Evolutionary conservation across 1,140 invertebrate species (phyloP).

Genomic region (Neocloeon triangulifer): DNA sequence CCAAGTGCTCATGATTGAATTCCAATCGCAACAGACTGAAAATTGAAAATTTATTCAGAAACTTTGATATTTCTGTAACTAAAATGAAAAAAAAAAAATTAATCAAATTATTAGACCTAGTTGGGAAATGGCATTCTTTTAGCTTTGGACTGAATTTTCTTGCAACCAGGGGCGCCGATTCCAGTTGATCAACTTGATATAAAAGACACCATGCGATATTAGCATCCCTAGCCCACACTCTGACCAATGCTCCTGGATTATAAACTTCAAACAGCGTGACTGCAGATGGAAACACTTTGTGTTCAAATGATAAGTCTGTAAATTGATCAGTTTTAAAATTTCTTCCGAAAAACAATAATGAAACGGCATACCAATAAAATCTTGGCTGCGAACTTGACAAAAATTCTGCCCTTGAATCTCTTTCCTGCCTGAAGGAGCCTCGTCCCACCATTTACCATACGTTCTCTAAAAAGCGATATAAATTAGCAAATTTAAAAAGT

Average conservation of each 20-base stretch:
- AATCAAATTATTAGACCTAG: constrained; percentile 30
- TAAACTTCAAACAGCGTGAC: constrained; percentile 73
- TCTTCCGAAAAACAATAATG: constrained; percentile 3
- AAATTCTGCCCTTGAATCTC: constrained; percentile 54
- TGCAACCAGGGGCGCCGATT: constrained; percentile 31
- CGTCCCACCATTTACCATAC: constrained; percentile 74
- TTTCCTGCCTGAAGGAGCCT: constrained; percentile 39
- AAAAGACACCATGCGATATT: constrained; percentile 41
- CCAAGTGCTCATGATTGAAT: constrained; percentile 53
- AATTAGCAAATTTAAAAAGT: constrained; percentile 2
- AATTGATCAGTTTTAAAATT: constrained; percentile 4
- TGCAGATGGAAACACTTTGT: constrained; percentile 46
- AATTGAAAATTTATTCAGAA: constrained; percentile 8
- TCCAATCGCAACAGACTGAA: constrained; percentile 51
- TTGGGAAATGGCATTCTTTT: constrained; percentile 28
- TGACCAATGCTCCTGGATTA: constrained; percentile 67
- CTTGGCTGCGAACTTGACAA: constrained; percentile 40
- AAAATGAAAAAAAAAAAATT: no score
- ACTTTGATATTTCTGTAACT: constrained; percentile 7
- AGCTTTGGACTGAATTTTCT: constrained; percentile 55
- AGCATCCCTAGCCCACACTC: constrained; percentile 44
- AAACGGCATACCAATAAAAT: constrained; percentile 80
- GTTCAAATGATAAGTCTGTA: constrained; percentile 31
- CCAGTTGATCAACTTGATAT: constrained; percentile 47
- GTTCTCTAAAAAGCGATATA: constrained; percentile 38